Evolutionary conservation across 1,140 invertebrate genomes (phyloP), one percentile per base, ranked within the genome.

Genomic region (Drosophila athabasca): DNA sequence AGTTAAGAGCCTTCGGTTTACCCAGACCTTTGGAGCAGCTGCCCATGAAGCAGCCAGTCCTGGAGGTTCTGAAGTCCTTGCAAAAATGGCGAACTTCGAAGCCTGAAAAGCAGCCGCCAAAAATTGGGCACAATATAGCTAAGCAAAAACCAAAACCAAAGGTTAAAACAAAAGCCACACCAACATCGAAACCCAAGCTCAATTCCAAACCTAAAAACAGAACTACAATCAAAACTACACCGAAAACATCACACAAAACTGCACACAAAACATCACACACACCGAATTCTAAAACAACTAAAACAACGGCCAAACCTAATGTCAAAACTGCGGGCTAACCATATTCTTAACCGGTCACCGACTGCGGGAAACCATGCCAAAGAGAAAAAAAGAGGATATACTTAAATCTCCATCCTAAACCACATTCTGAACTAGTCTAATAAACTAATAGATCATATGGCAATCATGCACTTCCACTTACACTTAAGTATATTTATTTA

Each of bases 1-100:
- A 98, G 91, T 92, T 99, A 35, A 93, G 96, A 59, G 97, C 97
- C 0, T 98, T 96, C 90, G 97, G 97, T 41, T 94, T 95, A 11
- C 35, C 22, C 7, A 53, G 24, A 6, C 15, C 0, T 4, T 22
- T 15, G 8, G 44, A 58, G 11, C 4, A 46, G 3, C 13, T 35
- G 19, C 44, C 39, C 2, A 1, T 4, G 2, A 39, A 48, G 8
- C 44, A 48, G 13, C 8, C 19, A 13, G 5, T 35, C 29, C 6
- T 29, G 29, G n/a, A 24, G 6, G 26, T 3, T 17, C 5, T 45
- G 29, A 11, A 24, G 6, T 19, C 1, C 15, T 17, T 45, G 22
- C n/a, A 11, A 52, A 59, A 48, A 13, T 53, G 13, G 19, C 11
- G 6, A 11, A 55, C n/a, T 35, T 54, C 7, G 6, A 17, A 45